A percentile compares a stretch with the other conserved stretches of the same genome.
Evolutionary conservation across 2,888 invertebrate species (phyloP).

Genomic region (Dryadula phaetusa): DNA sequence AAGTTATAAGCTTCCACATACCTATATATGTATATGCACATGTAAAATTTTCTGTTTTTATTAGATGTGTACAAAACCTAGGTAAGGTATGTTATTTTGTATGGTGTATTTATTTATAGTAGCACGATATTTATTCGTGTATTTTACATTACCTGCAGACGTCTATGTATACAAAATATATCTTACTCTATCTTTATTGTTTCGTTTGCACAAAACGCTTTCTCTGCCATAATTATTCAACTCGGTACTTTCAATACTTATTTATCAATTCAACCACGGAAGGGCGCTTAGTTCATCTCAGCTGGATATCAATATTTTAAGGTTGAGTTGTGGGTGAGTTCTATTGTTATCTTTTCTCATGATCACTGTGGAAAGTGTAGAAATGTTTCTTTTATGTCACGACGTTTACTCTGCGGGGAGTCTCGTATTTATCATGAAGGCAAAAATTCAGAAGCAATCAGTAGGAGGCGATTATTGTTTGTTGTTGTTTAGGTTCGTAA

Average conservation of each 20-base stretch:
- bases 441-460: constrained; percentile 63
- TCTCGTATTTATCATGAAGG: constrained; percentile 35
- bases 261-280: constrained; percentile 63
- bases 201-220: constrained; percentile 71
- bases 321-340: constrained; percentile 41
- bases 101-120: constrained; percentile 48
- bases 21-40: constrained; percentile 33
- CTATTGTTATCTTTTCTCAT: constrained; percentile 8
- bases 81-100: constrained; percentile 50
- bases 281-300: constrained; percentile 44
- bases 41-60: constrained; percentile 31
- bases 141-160: constrained; percentile 57
- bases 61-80: constrained; percentile 36
- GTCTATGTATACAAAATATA: constrained; percentile 60
- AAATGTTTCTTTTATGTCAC: constrained; percentile 62
- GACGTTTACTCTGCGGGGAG: constrained; percentile 57
- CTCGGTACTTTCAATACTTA: constrained; percentile 64
- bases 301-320: constrained; percentile 59
- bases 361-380: constrained; percentile 53
- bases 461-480: constrained; percentile 60
- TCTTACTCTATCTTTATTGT: constrained; percentile 61
- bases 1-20: constrained; percentile 11
- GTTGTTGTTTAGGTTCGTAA: constrained; percentile 58
- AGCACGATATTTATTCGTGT: constrained; percentile 57
- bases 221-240: constrained; percentile 67